Evolutionary conservation across 2,888 invertebrate species (phyloP).

Genomic region (Caenorhabditis japonica): DNA sequence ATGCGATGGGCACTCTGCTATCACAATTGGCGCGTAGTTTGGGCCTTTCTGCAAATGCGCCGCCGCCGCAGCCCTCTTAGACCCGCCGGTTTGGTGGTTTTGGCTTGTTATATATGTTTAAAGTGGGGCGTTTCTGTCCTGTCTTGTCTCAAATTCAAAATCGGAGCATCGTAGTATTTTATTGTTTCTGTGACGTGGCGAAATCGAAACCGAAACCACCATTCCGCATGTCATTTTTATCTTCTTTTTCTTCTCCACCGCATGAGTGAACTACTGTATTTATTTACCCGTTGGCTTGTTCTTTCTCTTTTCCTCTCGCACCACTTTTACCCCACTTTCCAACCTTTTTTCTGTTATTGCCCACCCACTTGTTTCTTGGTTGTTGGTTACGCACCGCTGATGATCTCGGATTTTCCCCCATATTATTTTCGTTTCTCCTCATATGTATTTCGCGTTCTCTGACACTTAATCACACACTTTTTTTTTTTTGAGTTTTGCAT

Average conservation of each 20-base stretch:
- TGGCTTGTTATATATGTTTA: not conserved
- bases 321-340: conserved; percentile 20
- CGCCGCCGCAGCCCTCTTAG: too few species aligned
- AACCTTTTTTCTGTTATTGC: not conserved
- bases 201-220: conserved; percentile 22
- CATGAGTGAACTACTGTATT: not conserved
- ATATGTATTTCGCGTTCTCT: conserved; percentile 20
- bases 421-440: not conserved
- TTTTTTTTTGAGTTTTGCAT: not conserved
- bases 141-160: too few species aligned
- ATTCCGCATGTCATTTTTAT: conserved; percentile 21
- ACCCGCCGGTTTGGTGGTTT: conserved; percentile 24
- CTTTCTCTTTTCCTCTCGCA: conserved; percentile 3
- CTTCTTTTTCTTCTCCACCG: too few species aligned
- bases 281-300: conserved; percentile 21
- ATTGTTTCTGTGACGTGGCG: not conserved
- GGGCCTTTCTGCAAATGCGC: conserved; percentile 5
- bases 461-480: conserved; percentile 4
- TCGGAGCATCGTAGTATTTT: not conserved
- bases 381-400: not conserved
- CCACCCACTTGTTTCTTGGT: not conserved
- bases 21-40: conserved; percentile 40
- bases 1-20: conserved; percentile 28
- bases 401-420: not conserved
- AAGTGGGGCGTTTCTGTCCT: too few species aligned